Evolutionary conservation across 2,113 vertebrate species (phyloP), one percentile per base, ranked within the genome.

Genomic region (Prinia subflava): DNA sequence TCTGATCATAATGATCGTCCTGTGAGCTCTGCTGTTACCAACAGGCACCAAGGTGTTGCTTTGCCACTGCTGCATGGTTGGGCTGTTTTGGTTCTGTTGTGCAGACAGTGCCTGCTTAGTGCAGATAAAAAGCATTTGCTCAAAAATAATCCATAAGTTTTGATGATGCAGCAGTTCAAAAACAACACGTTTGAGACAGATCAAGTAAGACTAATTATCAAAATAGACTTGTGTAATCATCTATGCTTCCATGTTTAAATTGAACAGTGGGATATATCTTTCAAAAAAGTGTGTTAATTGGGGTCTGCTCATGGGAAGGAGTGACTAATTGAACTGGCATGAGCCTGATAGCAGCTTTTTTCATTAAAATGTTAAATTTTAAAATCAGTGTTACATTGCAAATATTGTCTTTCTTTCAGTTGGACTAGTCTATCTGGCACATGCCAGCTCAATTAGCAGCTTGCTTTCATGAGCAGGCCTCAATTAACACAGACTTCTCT

Each of bases 311-410:
- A 42, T 88, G 78, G 91, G 94, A 89, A 94, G 76, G 88, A 95
- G 63, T 83, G 89, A 90, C 90, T 96, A 96, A 97, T 95, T 96
- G 96, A 96, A 96, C 94, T 96, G 96, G 89, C 96, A 93, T 85
- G 91, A 95, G 92, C 86, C 88, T 52, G 80, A 76, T 85, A 83
- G 84, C 87, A 93, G 62, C 11, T 82, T 95, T 94, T 88, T 87
- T 65, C 87, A 82, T 94, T 96, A 95, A 96, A 93, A 90, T 67
- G 39, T 83, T 94, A 95, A 96, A 89, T 97, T 97, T 97, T 88
- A 91, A 96, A 96, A 95, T 96, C 89, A 91, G 64, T 94, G 91
- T 96, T 96, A 92, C 94, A 92, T 73, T 90, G 83, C 93, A 96
- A 96, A 94, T 94, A 75, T 81, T 96, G 92, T 87, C 91, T 95